Base-by-base conservation (phyloP, 2,888 invertebrate genomes). In the Xanthostigma xanthostigma region DNA sequence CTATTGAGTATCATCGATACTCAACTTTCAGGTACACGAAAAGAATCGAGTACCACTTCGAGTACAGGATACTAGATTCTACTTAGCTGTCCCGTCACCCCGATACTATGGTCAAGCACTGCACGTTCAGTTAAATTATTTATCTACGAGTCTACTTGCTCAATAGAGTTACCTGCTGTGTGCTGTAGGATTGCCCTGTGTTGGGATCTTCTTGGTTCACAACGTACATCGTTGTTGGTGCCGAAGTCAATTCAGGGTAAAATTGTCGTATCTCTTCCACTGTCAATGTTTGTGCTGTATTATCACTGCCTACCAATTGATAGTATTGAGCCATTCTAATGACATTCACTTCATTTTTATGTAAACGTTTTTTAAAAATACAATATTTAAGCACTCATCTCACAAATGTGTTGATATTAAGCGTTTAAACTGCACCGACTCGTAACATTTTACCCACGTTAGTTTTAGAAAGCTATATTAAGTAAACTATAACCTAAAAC, bases 271-370 rank as follows among this genome's bases (percentile, higher is more conserved):
- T 62, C 57, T 80, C 78, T 57, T 79, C 79, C 55, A 74, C 60
- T 52, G 72, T 68, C 50, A 73, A 59, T 60, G 69, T 67, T 63
- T 71, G 73, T 58, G 69, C 67, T 67, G 72, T 74, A 63, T 75
- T 63, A 35, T 70, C 67, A 64, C 67, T 70, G 60, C 73, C 74
- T 63, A 78, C 72, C 62, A 81, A 76, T 60, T 80, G 79, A 64
- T 74, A 81, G 68, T 76, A 81, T 66, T 81, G 79, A 65, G 80
- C 81, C 82, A 82, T 82, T 64, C 66, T 70, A 64, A 63, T 58
- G 54, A 55, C 59, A 12, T 48, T 40, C 44, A 48, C 34, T 39
- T 11, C 36, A 46, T 41, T 34, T 11, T 41, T 47, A 12, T 39
- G 11, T 27, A 34, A 13, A 36, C 27, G n/a, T 10, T 42, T 35